phyloP scores from a whole-genome alignment of 2,797 vertebrate species.

The Malacoctenus gilli region DNA sequence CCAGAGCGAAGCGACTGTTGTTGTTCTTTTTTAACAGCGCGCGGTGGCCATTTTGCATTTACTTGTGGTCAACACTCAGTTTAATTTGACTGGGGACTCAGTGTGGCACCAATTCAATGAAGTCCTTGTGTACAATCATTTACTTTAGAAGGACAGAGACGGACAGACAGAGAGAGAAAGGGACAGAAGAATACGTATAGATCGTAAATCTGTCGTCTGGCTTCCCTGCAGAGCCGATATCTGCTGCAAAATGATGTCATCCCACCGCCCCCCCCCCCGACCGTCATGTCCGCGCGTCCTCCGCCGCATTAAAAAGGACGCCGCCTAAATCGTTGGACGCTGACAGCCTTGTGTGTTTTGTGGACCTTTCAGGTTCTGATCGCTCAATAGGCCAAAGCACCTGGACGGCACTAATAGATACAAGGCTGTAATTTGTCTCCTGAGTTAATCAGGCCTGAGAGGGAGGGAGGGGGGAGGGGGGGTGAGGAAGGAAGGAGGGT shows the following conservation, averaged over 20 bases:
- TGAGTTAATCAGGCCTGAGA: constrained; percentile 65
- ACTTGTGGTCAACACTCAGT: constrained; percentile 64
- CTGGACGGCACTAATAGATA: constrained; percentile 65
- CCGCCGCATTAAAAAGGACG: constrained; percentile 14
- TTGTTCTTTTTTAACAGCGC: constrained; percentile 27
- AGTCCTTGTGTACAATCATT: constrained; percentile 58
- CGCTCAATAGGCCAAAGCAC: constrained; percentile 63
- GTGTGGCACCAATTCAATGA: constrained; percentile 67
- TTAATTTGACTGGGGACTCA: constrained; percentile 68
- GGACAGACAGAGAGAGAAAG: constrained; percentile 42
- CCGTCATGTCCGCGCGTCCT: too few relatives aligned
- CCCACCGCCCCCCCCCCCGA: too few relatives aligned
- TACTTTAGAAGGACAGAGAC: constrained; percentile 60
- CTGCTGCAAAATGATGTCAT: constrained; percentile 59
- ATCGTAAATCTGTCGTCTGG: constrained; percentile 55
- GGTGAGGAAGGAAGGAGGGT: too few relatives aligned
- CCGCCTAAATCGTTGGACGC: constrained; percentile 16
- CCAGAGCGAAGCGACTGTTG: constrained; percentile 38
- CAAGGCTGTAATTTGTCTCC: constrained; percentile 68
- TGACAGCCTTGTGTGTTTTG: too few relatives aligned
- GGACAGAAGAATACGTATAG: constrained; percentile 40
- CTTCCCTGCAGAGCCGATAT: constrained; percentile 48
- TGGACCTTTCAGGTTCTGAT: constrained; percentile 58
- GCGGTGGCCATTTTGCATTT: constrained; percentile 49
- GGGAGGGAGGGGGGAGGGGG: constrained; percentile 22